Percentiles rank a stretch among this genome's conserved stretches.
Conservation (phyloP, 2,113 vertebrate genomes). For the Malaclemys terrapin region DNA sequence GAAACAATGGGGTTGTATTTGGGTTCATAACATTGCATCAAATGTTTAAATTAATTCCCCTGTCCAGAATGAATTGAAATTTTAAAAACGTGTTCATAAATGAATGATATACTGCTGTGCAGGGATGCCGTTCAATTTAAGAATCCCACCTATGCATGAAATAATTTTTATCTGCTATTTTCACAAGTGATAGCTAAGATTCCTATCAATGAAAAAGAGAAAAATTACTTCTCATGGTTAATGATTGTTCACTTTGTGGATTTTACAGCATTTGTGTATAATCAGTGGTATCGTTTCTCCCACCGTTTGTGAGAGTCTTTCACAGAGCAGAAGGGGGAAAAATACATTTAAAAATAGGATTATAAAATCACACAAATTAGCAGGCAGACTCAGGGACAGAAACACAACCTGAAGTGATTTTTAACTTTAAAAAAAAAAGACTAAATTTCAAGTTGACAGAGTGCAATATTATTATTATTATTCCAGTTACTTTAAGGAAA, state of each 20-base stretch:
- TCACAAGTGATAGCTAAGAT: slow-evolving; percentile 8
- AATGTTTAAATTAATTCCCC: not conserved
- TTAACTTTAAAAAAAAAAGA: not conserved
- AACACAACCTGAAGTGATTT: not conserved
- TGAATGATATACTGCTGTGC: not conserved
- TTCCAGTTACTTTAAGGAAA: not conserved
- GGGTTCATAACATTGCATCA: not conserved
- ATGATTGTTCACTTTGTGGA: not conserved
- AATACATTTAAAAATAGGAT: not conserved
- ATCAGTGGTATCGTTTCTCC: not conserved
- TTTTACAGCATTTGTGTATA: not conserved
- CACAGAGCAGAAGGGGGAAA: not conserved
- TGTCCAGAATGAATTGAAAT: not conserved
- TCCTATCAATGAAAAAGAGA: slow-evolving; percentile 6
- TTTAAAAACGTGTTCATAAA: not conserved
- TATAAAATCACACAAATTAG: not conserved
- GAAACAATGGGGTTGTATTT: not conserved
- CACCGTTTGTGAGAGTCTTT: not conserved
- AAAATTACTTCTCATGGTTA: not conserved
- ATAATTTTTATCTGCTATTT: not conserved
- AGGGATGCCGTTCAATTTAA: not conserved
- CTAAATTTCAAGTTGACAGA: not conserved
- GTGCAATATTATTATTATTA: not conserved
- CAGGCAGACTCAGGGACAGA: not conserved
- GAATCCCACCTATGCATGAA: slow-evolving; percentile 27